Evolutionary conservation across 1,140 invertebrate species (phyloP).

Genomic region (Zaprionus kolodkinae): DNA sequence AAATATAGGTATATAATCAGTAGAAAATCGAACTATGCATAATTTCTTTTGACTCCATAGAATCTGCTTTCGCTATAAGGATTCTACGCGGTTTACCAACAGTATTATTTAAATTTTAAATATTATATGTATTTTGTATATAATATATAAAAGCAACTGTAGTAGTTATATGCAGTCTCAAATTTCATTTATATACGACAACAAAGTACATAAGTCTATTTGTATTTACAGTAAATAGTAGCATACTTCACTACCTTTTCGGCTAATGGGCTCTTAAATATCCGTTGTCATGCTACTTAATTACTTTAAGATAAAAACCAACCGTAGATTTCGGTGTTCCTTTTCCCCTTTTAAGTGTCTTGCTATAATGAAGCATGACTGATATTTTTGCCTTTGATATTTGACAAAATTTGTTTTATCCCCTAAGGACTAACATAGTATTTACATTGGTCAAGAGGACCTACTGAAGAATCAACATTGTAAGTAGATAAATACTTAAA

Average conservation of each 20-base stretch:
- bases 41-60: neutral
- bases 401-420: neutral
- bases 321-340: neutral
- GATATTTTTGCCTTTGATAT: neutral
- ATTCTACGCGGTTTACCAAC: neutral
- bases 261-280: neutral
- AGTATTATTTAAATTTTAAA: too few relatives aligned
- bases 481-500: constrained; percentile 5
- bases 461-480: constrained; percentile 12
- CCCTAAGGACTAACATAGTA: neutral
- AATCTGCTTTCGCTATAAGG: neutral
- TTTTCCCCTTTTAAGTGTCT: neutral
- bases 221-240: constrained; percentile 1
- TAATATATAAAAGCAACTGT: neutral
- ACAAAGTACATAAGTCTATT: neutral
- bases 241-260: neutral
- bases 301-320: constrained; percentile 2
- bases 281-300: constrained; percentile 5
- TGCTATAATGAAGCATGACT: constrained; percentile 4
- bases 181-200: neutral
- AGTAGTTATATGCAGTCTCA: neutral
- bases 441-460: neutral
- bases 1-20: neutral
- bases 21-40: neutral
- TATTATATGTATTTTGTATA: neutral